Evolutionary conservation across 2,113 vertebrate genomes (phyloP).

Genomic region (Takifugu flavidus): DNA sequence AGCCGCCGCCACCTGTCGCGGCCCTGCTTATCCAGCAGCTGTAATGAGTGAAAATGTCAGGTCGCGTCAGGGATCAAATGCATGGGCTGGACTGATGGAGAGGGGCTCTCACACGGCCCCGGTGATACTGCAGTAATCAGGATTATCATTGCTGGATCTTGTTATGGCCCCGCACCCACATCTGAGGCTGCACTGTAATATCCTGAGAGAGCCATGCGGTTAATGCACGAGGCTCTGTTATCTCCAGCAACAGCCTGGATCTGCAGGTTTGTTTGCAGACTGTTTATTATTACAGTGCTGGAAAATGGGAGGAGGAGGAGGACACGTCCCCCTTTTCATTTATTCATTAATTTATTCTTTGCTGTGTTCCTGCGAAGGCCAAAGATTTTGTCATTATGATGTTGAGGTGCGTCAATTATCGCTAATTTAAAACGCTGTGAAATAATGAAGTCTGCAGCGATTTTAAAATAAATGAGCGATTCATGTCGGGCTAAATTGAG

Average conservation of each 20-base stretch:
- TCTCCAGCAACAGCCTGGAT: constrained; percentile 1
- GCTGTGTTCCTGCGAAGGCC: too few relatives aligned
- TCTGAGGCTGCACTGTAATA: constrained; percentile 30
- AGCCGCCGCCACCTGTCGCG: neutral
- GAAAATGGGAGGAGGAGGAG: too few relatives aligned
- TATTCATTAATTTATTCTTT: too few relatives aligned
- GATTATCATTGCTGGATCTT: constrained; percentile 27
- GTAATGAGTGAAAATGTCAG: constrained; percentile 21
- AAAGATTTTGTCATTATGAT: too few relatives aligned
- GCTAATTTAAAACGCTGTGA: too few relatives aligned
- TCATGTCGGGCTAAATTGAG: too few relatives aligned
- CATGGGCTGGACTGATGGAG: constrained; percentile 1
- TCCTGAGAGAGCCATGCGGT: constrained; percentile 13
- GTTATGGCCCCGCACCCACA: neutral
- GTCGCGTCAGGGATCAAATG: constrained; percentile 14
- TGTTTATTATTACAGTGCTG: too few relatives aligned
- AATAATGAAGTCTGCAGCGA: too few relatives aligned
- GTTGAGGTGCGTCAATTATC: too few relatives aligned
- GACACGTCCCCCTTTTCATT: too few relatives aligned
- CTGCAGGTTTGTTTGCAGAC: constrained; percentile 7
- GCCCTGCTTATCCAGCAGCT: constrained; percentile 10
- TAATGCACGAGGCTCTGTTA: neutral
- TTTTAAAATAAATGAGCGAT: too few relatives aligned
- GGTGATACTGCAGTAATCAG: constrained; percentile 1
- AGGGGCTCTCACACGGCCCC: constrained; percentile 10